A percentile compares a stretch with the other conserved stretches of the same genome.
These are phyloP conservation scores for Patiria pectinifera DNA, from an alignment of 53 echinoderm and acorn worm genomes.

Conservation along the genomic window DNA sequence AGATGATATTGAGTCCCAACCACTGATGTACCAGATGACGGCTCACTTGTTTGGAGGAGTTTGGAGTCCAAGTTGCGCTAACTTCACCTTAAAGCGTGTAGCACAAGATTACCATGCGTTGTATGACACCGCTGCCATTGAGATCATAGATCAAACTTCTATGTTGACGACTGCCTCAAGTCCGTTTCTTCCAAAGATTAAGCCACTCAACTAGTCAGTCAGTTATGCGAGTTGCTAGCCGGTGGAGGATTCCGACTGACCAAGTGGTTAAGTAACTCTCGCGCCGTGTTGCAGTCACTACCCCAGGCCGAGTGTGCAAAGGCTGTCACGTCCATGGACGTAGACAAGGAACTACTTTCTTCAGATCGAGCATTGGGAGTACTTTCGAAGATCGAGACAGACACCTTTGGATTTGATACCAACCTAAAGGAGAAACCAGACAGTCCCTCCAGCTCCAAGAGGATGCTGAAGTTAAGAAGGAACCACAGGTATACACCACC, in stretches of 20 bases:
- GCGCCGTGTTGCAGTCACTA: neutral
- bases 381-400: neutral
- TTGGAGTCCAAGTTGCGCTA: neutral
- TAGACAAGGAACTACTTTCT: neutral
- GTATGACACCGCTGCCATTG: neutral
- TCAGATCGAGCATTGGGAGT: neutral
- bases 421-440: no score
- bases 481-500: no score
- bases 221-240: neutral
- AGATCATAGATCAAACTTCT: neutral
- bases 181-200: neutral
- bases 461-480: no score
- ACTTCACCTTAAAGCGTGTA: neutral
- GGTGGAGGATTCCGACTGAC: neutral
- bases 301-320: neutral
- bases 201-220: neutral
- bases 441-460: no score
- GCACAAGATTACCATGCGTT: neutral
- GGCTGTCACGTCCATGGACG: no score
- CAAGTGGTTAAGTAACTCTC: constrained; percentile 5
- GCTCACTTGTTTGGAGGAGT: neutral
- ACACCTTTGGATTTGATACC: no score
- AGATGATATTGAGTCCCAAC: no score
- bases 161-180: neutral
- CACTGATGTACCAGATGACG: neutral